Percentiles rank a stretch among this genome's conserved stretches.
These are phyloP conservation scores for Semotilus atromaculatus DNA, from an alignment of 2,797 vertebrate genomes.

Conservation along the genomic window DNA sequence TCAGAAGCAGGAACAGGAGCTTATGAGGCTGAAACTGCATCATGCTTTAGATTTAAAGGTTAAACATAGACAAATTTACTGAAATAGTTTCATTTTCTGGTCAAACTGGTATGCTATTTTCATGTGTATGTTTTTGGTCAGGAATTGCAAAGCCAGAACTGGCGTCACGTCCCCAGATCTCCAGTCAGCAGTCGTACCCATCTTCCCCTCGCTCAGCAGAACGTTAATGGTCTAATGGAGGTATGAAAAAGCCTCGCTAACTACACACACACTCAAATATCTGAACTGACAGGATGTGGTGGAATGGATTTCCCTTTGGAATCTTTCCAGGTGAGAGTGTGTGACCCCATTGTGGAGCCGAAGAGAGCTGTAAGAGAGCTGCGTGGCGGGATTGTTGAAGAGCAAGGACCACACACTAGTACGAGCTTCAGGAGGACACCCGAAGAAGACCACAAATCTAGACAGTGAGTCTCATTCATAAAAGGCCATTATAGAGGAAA, in stretches of 20 bases:
- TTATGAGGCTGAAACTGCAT: conserved; percentile 81
- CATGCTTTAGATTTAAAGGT: conserved; percentile 86
- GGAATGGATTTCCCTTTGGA: conserved; percentile 27
- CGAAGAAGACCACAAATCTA: conserved; percentile 31
- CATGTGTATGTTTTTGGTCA: conserved; percentile 53
- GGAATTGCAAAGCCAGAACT: conserved; percentile 81
- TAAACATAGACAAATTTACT: conserved; percentile 37
- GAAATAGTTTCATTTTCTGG: neutral
- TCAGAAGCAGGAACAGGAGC: conserved; percentile 86
- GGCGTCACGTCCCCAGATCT: conserved; percentile 58
- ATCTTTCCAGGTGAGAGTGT: conserved; percentile 60
- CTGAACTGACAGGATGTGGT: conserved; percentile 34
- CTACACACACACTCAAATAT: conserved; percentile 2
- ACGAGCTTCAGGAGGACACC: conserved; percentile 65
- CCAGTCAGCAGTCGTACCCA: conserved; percentile 44
- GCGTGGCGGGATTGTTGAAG: conserved; percentile 69
- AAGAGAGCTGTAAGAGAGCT: conserved; percentile 75
- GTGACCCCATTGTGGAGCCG: conserved; percentile 67
- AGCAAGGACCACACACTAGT: conserved; percentile 63
- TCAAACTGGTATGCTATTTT: neutral
- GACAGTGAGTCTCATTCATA: conserved; percentile 29
- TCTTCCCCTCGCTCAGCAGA: conserved; percentile 63
- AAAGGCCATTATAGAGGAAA: conserved; percentile 6
- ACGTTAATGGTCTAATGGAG: conserved; percentile 63
- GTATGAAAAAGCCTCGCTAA: conserved; percentile 65